A percentile compares a stretch with the other conserved stretches of the same genome.
Evolutionary conservation across 2,113 vertebrate species (phyloP).

Genomic region (Eptesicus fuscus): DNA sequence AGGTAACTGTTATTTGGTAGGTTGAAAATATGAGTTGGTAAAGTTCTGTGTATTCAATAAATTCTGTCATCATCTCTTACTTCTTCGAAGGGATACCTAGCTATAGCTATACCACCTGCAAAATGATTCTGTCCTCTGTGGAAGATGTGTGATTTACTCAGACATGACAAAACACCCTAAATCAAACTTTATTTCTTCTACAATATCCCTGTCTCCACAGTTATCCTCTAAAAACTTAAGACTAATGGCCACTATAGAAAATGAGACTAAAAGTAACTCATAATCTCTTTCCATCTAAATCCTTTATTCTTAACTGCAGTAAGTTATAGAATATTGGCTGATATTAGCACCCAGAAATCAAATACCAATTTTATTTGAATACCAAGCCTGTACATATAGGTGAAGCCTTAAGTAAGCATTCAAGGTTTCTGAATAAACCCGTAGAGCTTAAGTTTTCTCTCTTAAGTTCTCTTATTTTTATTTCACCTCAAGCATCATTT

Average conservation of each 20-base stretch:
- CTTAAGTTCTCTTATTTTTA: background rate
- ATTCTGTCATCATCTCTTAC: background rate
- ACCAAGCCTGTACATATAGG: background rate
- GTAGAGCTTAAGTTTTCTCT: background rate
- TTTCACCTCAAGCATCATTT: background rate
- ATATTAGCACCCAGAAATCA: background rate
- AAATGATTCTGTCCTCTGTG: background rate
- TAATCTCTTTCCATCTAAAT: background rate
- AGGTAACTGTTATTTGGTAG: background rate
- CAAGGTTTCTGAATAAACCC: background rate
- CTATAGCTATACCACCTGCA: background rate
- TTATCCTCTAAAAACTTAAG: background rate
- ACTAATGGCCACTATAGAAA: background rate
- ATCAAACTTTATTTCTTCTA: background rate
- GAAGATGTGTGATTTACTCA: background rate
- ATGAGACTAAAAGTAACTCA: background rate
- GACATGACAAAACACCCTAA: background rate
- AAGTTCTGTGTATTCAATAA: conserved; percentile 8
- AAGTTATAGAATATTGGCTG: background rate
- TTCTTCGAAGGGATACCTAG: background rate
- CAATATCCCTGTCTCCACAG: background rate
- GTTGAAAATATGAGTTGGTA: background rate
- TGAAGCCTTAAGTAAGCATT: background rate
- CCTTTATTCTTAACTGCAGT: background rate
- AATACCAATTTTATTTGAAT: background rate